Evolutionary conservation across 2,888 invertebrate genomes (phyloP).

Genomic region (Notocelia uddmanniana): DNA sequence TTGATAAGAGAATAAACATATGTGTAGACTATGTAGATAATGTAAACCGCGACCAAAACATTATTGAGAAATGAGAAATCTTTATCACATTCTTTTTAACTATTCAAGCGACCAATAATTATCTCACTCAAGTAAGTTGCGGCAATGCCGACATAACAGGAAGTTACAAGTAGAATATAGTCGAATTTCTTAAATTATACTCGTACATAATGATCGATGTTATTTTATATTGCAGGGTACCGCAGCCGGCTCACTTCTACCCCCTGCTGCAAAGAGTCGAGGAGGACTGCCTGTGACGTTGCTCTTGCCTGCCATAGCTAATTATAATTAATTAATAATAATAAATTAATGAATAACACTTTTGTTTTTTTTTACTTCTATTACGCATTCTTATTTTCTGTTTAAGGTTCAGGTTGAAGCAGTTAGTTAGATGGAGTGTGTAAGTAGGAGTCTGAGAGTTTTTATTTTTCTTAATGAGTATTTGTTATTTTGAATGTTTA

Average conservation of each 20-base stretch:
- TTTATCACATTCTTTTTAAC: not conserved
- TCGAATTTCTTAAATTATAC: no score
- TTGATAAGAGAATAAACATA: not conserved
- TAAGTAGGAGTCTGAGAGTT: no score
- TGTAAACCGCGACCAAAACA: constrained; percentile 3
- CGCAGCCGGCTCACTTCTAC: constrained; percentile 13
- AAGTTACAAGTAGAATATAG: no score
- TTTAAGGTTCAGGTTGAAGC: no score
- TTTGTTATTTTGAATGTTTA: no score
- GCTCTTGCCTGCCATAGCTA: not conserved
- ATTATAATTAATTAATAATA: constrained; percentile 12
- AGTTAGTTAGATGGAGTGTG: no score
- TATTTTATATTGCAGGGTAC: constrained; percentile 5
- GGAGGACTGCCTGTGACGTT: constrained; percentile 3
- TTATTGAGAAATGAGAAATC: constrained; percentile 8
- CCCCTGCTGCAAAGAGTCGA: constrained; percentile 20
- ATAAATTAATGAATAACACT: constrained; percentile 8
- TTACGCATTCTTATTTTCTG: not conserved
- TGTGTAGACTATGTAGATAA: not conserved
- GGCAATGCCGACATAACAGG: not conserved
- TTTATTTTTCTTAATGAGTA: no score
- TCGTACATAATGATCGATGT: not conserved
- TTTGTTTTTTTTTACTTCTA: not conserved
- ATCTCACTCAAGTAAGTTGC: not conserved
- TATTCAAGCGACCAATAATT: not conserved